A percentile compares a stretch with the other conserved stretches of the same genome.
phyloP scores from a whole-genome alignment of 2,888 invertebrate genomes.

The Uloborus plumipes region DNA sequence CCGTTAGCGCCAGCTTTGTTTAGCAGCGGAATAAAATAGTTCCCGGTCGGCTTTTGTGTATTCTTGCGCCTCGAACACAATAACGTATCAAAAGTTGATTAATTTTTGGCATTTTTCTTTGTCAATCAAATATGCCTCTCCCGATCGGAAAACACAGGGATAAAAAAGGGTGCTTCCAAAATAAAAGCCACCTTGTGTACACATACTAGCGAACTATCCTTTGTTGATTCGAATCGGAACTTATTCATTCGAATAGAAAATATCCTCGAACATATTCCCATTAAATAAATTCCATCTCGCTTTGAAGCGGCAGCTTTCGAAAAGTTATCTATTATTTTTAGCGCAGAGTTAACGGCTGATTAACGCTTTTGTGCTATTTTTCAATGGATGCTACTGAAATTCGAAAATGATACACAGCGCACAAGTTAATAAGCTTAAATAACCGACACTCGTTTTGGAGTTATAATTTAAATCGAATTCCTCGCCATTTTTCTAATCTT shows the following conservation, averaged over 20 bases:
- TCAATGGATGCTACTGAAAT: slow-evolving; percentile 5
- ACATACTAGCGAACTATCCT: not conserved
- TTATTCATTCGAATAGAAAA: slow-evolving; percentile 2
- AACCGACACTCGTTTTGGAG: not conserved
- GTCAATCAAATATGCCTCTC: slow-evolving; percentile 45
- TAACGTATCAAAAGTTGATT: slow-evolving; percentile 53
- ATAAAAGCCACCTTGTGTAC: not conserved
- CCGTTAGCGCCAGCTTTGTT: no score
- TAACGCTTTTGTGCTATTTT: slow-evolving; percentile 22
- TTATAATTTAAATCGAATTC: slow-evolving; percentile 1
- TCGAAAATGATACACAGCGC: not conserved
- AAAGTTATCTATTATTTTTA: slow-evolving; percentile 2
- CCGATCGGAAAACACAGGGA: not conserved
- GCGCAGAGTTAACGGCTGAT: slow-evolving; percentile 28
- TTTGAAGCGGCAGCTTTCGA: not conserved
- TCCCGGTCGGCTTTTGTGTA: not conserved
- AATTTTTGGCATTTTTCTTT: slow-evolving; percentile 60
- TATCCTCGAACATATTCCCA: not conserved
- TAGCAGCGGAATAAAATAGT: no score
- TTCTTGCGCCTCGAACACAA: slow-evolving; percentile 17
- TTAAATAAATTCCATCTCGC: slow-evolving; percentile 3
- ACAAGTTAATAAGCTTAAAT: slow-evolving; percentile 4
- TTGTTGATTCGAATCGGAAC: slow-evolving; percentile 2
- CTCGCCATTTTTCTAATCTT: not conserved
- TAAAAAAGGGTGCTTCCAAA: no score